These are phyloP conservation scores for Xenotilapia caudafasciata DNA, from an alignment of 2,113 vertebrate species.

Conservation along the genomic window DNA sequence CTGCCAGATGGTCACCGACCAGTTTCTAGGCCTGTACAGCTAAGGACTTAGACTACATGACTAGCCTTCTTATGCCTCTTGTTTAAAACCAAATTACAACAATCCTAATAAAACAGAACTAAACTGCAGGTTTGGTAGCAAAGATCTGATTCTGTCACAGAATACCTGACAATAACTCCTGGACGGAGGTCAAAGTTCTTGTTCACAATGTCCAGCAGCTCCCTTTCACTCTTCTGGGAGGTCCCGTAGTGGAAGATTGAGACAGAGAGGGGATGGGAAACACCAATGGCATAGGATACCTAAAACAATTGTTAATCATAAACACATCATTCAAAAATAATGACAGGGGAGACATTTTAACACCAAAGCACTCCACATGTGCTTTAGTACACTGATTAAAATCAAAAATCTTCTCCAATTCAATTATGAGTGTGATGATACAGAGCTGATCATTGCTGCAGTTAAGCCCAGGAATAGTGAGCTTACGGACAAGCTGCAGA, in stretches of 20 bases:
- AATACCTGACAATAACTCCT: constrained; percentile 93
- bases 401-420: background rate
- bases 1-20: background rate
- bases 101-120: background rate
- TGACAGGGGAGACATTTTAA: background rate
- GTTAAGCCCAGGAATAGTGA: background rate
- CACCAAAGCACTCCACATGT: background rate
- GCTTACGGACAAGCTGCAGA: background rate
- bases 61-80: background rate
- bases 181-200: constrained; percentile 96
- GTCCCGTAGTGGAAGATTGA: constrained; percentile 97
- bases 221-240: constrained; percentile 86
- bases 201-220: constrained; percentile 88
- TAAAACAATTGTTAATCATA: constrained; percentile 22
- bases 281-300: constrained; percentile 93
- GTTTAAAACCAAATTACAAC: background rate
- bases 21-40: background rate
- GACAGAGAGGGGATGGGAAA: constrained; percentile 88
- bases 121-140: background rate
- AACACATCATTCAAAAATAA: background rate
- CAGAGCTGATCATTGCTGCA: background rate
- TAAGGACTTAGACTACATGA: background rate
- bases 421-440: background rate
- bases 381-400: background rate
- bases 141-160: background rate